Evolutionary conservation across 2,113 vertebrate genomes (phyloP).

Genomic region (Chinchilla lanigera): DNA sequence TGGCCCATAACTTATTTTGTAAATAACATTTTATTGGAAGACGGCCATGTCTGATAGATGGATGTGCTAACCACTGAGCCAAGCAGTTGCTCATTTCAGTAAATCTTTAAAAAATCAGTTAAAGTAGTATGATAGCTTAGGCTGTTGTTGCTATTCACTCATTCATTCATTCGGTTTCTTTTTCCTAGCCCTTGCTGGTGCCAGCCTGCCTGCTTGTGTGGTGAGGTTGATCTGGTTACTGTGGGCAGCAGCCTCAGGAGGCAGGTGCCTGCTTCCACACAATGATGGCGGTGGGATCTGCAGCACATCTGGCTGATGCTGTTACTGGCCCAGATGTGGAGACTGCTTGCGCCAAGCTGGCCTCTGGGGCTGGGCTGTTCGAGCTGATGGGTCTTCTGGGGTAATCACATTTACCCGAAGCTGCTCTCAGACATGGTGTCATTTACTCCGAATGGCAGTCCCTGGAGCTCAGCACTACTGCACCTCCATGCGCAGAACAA

Average conservation of each 20-base stretch:
- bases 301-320: neutral
- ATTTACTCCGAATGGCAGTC: neutral
- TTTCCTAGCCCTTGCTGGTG: neutral
- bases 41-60: neutral
- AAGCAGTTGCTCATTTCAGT: neutral
- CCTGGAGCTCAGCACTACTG: neutral
- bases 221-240: neutral
- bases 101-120: neutral
- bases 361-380: neutral
- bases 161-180: neutral
- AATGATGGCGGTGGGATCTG: neutral
- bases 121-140: neutral
- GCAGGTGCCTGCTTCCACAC: neutral
- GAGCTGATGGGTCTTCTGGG: neutral
- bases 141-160: neutral
- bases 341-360: neutral
- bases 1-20: neutral
- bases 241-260: neutral
- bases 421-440: constrained; percentile 39
- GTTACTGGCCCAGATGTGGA: neutral
- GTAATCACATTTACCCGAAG: neutral
- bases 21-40: constrained; percentile 35
- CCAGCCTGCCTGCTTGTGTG: neutral
- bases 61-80: neutral
- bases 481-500: neutral